Base-by-base conservation (phyloP, 2,797 vertebrate genomes). In the Philypnodon macrostomus region DNA sequence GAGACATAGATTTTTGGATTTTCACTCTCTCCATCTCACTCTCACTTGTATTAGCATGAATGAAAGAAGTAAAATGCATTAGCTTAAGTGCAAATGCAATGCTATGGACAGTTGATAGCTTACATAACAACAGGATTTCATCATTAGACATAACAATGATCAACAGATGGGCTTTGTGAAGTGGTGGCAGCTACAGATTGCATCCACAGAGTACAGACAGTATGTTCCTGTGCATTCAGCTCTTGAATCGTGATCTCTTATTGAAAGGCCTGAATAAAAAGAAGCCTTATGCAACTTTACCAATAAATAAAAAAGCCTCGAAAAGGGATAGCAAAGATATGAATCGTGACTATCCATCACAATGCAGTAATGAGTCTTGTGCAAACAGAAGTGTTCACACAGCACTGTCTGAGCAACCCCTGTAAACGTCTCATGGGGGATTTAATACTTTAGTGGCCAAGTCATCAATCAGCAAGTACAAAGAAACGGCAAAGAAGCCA, bases 371-470 rank as follows among this genome's bases (percentile, higher is more conserved):
- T 44, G 59, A 24, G 44, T 67, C 34, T 80, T 77, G 70, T 19
- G 71, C 29, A n/a, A 81, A 79, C 56, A 78, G 56, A 55, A 77
- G 24, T 31, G 29, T 51, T 53, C 31, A 62, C 56, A 68, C 14
- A 45, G n/a, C n/a, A n/a, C n/a, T n/a, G n/a, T n/a, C n/a, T n/a
- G n/a, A n/a, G n/a, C n/a, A n/a, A n/a, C 50, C 54, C 4, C 24
- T 21, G 26, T 32, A 21, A 47, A 50, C 2, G 10, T 31, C n/a
- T n/a, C n/a, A n/a, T n/a, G n/a, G n/a, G n/a, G n/a, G n/a, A n/a
- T n/a, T n/a, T n/a, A n/a, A n/a, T n/a, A n/a, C n/a, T n/a, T n/a
- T n/a, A n/a, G n/a, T n/a, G n/a, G n/a, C n/a, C n/a, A n/a, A n/a
- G 21, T 31, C 65, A 77, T 84, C 56, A 60, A 69, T 77, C 70